Evolutionary conservation across 64 coral and sea anemone genomes (phyloP).

Genomic region (Cladopsammia gracilis): DNA sequence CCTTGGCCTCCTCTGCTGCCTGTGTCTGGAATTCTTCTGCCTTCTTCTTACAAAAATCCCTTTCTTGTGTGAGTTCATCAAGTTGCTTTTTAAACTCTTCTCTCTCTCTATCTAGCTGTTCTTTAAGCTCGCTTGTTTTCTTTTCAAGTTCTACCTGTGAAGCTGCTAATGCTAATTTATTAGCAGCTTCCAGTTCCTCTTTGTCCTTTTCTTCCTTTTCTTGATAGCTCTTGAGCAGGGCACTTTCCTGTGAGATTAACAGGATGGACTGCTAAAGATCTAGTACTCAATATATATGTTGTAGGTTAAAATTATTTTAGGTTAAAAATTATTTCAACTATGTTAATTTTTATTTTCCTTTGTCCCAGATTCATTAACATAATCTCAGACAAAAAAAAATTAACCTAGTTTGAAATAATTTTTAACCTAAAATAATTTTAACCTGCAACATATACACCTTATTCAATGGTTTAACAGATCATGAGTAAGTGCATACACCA

Average conservation of each 20-base stretch:
- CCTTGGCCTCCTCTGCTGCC: neutral
- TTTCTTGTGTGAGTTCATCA: neutral
- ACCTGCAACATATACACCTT: too few relatives aligned
- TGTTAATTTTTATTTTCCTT: too few relatives aligned
- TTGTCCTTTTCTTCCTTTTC: slow-evolving; percentile 12
- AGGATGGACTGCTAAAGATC: too few relatives aligned
- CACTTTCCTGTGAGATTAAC: neutral
- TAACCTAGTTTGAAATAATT: too few relatives aligned
- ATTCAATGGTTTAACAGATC: too few relatives aligned
- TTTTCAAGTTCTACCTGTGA: neutral
- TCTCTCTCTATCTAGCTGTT: slow-evolving; percentile 7
- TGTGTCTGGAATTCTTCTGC: neutral
- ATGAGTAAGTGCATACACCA: too few relatives aligned
- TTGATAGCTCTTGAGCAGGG: neutral
- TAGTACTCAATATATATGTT: too few relatives aligned
- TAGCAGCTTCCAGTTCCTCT: neutral
- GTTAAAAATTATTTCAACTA: too few relatives aligned
- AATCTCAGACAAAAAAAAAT: too few relatives aligned
- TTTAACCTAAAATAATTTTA: too few relatives aligned
- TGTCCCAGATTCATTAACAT: too few relatives aligned
- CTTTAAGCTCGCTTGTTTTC: neutral
- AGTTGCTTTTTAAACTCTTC: neutral
- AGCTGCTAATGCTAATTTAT: neutral
- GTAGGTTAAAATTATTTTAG: too few relatives aligned
- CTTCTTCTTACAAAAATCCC: neutral